A percentile compares a stretch with the other conserved stretches of the same genome.
Evolutionary conservation across 2,797 vertebrate species (phyloP).

Genomic region (Picus viridis): DNA sequence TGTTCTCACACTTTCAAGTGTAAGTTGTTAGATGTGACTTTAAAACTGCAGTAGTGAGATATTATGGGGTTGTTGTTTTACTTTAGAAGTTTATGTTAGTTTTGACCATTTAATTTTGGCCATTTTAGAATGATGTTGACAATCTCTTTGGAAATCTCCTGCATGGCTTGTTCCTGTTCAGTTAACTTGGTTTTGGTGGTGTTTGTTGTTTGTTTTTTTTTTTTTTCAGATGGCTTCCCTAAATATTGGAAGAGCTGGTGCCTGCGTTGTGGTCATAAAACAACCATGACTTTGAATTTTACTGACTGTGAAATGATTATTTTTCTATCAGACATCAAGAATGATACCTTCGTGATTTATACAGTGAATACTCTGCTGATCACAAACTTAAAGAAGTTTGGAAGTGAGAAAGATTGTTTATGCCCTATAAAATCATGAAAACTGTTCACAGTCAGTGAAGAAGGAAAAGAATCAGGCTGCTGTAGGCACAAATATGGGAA

Average conservation of each 20-base stretch:
- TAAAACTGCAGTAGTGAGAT: not conserved
- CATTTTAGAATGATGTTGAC: not conserved
- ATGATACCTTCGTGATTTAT: constrained; percentile 45
- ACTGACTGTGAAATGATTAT: constrained; percentile 72
- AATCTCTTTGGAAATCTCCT: not conserved
- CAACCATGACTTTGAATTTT: constrained; percentile 74
- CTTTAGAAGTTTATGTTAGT: not conserved
- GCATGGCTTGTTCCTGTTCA: not conserved
- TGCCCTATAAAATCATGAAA: constrained; percentile 26
- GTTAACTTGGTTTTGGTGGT: not conserved
- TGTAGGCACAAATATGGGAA: not conserved
- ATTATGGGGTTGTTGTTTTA: not conserved
- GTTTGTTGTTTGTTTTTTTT: not conserved
- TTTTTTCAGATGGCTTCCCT: constrained; percentile 80
- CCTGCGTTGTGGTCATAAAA: constrained; percentile 84
- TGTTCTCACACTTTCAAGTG: not conserved
- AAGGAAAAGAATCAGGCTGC: not conserved
- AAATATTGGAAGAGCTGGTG: constrained; percentile 83
- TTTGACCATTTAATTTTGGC: not conserved
- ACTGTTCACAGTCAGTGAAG: constrained; percentile 19
- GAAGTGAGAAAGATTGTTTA: constrained; percentile 49
- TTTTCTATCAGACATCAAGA: constrained; percentile 70
- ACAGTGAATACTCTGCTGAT: constrained; percentile 26
- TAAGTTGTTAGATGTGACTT: not conserved
- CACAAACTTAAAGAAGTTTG: constrained; percentile 28